phyloP scores from a whole-genome alignment of 2,888 invertebrate genomes.

The Diloba caeruleocephala region DNA sequence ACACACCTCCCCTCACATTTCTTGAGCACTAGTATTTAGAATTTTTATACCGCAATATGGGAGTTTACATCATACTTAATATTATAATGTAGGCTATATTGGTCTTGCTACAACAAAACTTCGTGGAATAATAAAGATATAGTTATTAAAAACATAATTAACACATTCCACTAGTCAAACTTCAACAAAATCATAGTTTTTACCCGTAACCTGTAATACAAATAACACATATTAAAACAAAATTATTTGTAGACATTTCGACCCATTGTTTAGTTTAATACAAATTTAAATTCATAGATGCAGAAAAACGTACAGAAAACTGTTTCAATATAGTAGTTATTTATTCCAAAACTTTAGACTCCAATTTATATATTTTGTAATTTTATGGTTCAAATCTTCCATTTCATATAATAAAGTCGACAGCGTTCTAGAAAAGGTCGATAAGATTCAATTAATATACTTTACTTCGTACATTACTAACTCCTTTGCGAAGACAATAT shows the following conservation, averaged over 20 bases:
- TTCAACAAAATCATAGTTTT: conserved; percentile 40
- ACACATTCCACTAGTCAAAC: conserved; percentile 34
- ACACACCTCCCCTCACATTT: no score
- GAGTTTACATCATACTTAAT: conserved; percentile 22
- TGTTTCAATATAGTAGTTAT: no score
- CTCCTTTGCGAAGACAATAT: conserved; percentile 1
- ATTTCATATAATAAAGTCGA: no score
- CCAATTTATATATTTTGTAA: no score
- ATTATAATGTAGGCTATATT: conserved; percentile 24
- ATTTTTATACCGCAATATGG: conserved; percentile 14
- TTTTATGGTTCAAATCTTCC: no score
- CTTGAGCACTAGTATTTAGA: conserved; percentile 27
- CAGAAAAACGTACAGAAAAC: no score
- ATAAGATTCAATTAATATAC: conserved; percentile 37
- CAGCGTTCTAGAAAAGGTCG: conserved; percentile 14
- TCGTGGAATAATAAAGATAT: conserved; percentile 25
- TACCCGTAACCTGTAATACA: conserved; percentile 49
- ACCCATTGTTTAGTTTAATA: no score
- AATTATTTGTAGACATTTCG: no score
- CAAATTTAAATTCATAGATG: no score
- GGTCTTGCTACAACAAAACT: conserved; percentile 23
- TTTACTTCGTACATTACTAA: conserved; percentile 30
- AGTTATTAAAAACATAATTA: conserved; percentile 32
- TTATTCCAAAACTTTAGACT: no score
- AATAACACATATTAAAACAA: conserved; percentile 12